Base-by-base conservation (phyloP, 2,797 vertebrate species). In the Ispidina picta region DNA sequence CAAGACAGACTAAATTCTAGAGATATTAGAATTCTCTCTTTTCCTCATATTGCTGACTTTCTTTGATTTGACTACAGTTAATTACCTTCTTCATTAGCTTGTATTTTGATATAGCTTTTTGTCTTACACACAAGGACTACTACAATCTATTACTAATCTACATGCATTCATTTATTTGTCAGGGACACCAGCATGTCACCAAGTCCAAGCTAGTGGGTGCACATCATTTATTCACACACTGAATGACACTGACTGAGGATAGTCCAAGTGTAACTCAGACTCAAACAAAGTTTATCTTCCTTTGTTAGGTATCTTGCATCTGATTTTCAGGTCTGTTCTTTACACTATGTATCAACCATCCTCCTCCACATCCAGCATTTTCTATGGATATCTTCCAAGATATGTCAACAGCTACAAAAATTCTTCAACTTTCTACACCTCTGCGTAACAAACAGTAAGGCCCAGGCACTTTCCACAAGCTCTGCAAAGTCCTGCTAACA, bases 401-500 rank as follows among this genome's bases (percentile, higher is more conserved):
- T 88, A 73, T 12, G 31, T 33, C 68, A 77, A 80, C 1, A 4
- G n/a, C 54, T 77, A 49, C 41, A 83, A 85, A 93, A 87, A 68
- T 68, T 83, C 44, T 85, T 87, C 46, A 59, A 2, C n/a, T 60
- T 88, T 83, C 82, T 64, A 26, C 49, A 90, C 29, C 35, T 90
- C 55, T 68, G 18, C 68, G 28, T n/a, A 37, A 37, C 37, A 37
- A 93, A 48, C 17, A 4, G 26, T 55, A 72, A 54, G 13, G 72
- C 71, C 15, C 23, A 66, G 29, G 26, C 33, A 83, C 15, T 74
- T 93, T 89, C 69, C 82, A 77, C 26, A 68, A 71, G 29, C 25
- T 89, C 79, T 94, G 75, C 37, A 94, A 87, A 94, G 12, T 85
- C 82, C 71, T 73, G 9, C 64, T 93, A 87, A 71, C 62, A 39